Base-by-base conservation (phyloP, 2,797 vertebrate genomes). In the Harpagifer antarcticus region DNA sequence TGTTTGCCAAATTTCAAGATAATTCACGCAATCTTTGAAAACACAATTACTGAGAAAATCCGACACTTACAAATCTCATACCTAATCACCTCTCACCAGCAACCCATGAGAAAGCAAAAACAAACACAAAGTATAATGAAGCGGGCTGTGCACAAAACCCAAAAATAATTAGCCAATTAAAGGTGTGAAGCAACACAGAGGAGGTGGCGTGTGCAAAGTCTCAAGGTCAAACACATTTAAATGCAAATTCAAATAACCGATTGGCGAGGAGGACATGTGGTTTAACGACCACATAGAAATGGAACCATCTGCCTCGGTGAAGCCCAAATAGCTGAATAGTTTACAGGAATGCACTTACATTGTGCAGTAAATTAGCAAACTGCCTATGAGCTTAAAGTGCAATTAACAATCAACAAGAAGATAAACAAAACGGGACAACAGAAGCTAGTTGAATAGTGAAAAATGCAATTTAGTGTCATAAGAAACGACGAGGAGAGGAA, bases 101-200 rank as follows among this genome's bases (percentile, higher is more conserved):
- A 85, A 89, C 81, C 83, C 83, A 84, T 7, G 49, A 80, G 79
- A 81, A 90, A 84, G 82, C 75, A 78, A 81, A 84, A 83, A 80
- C 74, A 89, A 79, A 89, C 86, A 86, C 62, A 67, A 72, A 76
- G 83, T 79, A 89, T 88, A 91, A 88, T 91, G 87, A 90, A 86
- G 78, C 80, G 81, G 90, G 85, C 79, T 81, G 89, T 89, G 83
- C 85, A 90, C 88, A 89, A 93, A 87, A 90, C 91, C 89, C 81
- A 88, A 27, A 93, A 94, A 93, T 94, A 94, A 95, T 94, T 92
- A 92, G 88, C 93, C 92, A 94, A 94, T 94, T 94, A 94, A 93
- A 94, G 93, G 93, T 93, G 93, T 87, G 90, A 90, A 88, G 87
- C 86, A 90, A 93, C 89, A 91, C 91, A 94, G 90, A 90, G 68